A percentile compares a stretch with the other conserved stretches of the same genome.
These are phyloP conservation scores for Gallirallus australis DNA, from an alignment of 2,797 vertebrate species.

Conservation along the genomic window DNA sequence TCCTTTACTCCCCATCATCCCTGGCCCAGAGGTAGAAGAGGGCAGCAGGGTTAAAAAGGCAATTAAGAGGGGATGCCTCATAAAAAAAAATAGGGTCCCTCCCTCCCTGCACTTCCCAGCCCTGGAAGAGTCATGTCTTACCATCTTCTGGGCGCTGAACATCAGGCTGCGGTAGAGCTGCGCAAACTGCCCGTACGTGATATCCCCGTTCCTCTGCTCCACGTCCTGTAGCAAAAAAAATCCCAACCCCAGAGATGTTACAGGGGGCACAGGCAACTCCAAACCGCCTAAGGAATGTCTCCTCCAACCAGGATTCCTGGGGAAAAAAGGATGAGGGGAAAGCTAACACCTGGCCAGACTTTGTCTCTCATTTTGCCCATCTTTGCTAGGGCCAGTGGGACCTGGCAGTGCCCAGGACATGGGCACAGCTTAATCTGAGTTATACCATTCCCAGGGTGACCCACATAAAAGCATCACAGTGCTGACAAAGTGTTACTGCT, in stretches of 20 bases:
- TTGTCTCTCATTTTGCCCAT: background rate
- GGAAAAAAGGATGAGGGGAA: background rate
- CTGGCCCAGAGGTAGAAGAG: background rate
- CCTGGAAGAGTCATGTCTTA: slow-evolving; percentile 62
- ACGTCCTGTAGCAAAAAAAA: slow-evolving; percentile 82
- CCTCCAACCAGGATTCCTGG: background rate
- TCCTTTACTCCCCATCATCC: background rate
- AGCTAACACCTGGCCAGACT: background rate
- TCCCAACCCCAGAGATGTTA: background rate
- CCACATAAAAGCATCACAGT: accelerated
- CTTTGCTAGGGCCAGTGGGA: background rate
- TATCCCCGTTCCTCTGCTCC: slow-evolving; percentile 92
- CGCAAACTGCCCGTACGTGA: slow-evolving; percentile 94
- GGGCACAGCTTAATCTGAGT: background rate
- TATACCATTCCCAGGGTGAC: accelerated
- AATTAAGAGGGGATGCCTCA: background rate
- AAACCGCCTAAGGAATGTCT: accelerated
- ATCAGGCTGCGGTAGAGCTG: slow-evolving; percentile 97
- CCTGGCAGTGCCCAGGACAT: background rate
- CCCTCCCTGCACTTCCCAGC: background rate
- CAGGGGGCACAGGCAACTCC: background rate
- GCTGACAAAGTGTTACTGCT: accelerated
- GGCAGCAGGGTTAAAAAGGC: background rate
- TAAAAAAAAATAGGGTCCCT: background rate
- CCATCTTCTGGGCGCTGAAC: slow-evolving; percentile 95